Conservation (phyloP, 2,113 vertebrate species). For the Salminus brasiliensis region DNA sequence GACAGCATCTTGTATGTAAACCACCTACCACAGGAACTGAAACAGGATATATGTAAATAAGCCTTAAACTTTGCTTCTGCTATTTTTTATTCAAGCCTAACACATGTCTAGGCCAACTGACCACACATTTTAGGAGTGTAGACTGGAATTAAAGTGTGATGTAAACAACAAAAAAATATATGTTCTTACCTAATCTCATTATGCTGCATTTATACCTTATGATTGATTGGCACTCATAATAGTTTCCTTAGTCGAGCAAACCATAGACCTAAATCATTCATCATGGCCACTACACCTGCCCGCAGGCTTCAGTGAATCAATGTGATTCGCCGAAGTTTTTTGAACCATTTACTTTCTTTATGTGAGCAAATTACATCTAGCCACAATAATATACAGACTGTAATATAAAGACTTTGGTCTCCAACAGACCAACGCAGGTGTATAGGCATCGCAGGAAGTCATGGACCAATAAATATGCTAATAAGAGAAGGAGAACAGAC, state of each 20-base stretch:
- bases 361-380: neutral
- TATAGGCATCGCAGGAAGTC: constrained; percentile 3
- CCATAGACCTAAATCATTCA: no score
- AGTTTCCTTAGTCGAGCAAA: no score
- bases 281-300: no score
- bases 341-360: no score
- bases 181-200: no score
- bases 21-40: neutral
- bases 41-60: constrained; percentile 30
- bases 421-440: neutral
- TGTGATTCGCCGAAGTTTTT: no score
- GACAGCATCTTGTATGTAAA: neutral
- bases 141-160: no score
- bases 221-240: no score
- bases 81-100: neutral
- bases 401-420: neutral
- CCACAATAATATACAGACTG: neutral
- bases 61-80: constrained; percentile 7
- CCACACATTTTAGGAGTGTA: no score
- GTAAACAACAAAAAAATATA: no score
- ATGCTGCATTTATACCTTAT: no score
- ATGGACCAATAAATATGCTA: neutral
- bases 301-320: no score
- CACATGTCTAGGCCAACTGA: neutral
- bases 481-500: constrained; percentile 25